Base-by-base conservation (phyloP, 2,888 invertebrate genomes). In the Julus scanicus region DNA sequence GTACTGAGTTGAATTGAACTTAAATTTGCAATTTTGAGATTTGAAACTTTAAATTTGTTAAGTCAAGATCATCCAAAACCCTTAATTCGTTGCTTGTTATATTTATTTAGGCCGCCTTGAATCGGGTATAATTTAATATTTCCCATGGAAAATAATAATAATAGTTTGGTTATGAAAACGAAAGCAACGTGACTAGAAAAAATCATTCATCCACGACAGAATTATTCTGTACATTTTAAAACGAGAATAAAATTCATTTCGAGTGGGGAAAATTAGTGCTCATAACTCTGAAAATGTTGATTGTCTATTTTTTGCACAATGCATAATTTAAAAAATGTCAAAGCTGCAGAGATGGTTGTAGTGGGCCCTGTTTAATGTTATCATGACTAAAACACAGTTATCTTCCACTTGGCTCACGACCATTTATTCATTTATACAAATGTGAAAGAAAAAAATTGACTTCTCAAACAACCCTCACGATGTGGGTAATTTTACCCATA, bases 321-420 rank as follows among this genome's bases (percentile, higher is more conserved):
- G 0, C 9, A 71, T 29, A 71, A 71, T 20, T 1, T 20, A 8
- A 71, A n/a, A 71, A 29, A 29, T 71, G 20, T 71, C 71, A 71
- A 71, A 71, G 20, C 20, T 4, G 29, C 29, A 29, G 20, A 0
- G 20, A 29, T 29, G 9, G 29, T 20, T 29, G 8, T 29, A 71
- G 29, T 71, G 71, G 71, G 71, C 29, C 29, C 11, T 29, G 29
- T 29, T 71, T 71, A 71, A 20, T 63, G 20, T 63, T 63, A 63
- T 63, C 63, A 63, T n/a, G 29, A 5, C 71, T 71, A 71, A 71
- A 71, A 71, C 71, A 71, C 71, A 29, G 71, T 71, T 71, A 71
- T 71, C 71, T 71, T 71, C 71, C 71, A 71, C 71, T 71, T n/a
- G 71, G 9, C 71, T 71, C 63, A 71, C n/a, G n/a, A 71, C 71